phyloP scores from a whole-genome alignment of 2,888 invertebrate species.

The Metalampra italica region DNA sequence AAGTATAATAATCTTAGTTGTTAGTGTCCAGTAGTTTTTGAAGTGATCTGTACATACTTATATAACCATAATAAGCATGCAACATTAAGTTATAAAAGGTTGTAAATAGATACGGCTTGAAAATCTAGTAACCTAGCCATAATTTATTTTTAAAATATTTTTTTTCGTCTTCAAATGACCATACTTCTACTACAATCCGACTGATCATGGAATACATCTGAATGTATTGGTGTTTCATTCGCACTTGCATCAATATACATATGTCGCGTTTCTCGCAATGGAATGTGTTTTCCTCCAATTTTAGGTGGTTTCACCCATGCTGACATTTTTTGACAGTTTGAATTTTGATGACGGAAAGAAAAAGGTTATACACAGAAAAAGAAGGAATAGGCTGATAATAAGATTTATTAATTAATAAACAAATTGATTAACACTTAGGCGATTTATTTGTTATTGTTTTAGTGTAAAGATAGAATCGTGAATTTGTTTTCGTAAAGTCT shows the following conservation, averaged over 20 bases:
- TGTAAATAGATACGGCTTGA: too few species aligned
- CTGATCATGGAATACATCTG: background rate
- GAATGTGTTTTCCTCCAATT: background rate
- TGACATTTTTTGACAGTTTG: conserved; percentile 69
- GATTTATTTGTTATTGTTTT: conserved; percentile 36
- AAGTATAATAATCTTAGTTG: too few species aligned
- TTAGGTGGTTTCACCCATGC: conserved; percentile 36
- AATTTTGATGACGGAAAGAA: conserved; percentile 77
- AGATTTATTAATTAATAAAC: conserved; percentile 43
- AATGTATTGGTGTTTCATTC: background rate
- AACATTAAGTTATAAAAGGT: too few species aligned
- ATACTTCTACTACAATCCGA: background rate
- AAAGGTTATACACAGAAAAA: conserved; percentile 75
- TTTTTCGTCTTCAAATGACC: too few species aligned
- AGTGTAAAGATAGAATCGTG: conserved; percentile 37
- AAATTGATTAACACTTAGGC: conserved; percentile 36
- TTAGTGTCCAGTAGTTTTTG: too few species aligned
- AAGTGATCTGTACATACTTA: too few species aligned
- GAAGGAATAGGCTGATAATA: conserved; percentile 66
- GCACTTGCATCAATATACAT: background rate
- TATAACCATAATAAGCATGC: too few species aligned
- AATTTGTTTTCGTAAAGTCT: conserved; percentile 43
- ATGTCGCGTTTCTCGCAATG: background rate
- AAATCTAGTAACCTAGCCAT: too few species aligned
- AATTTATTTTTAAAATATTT: too few species aligned